Evolutionary conservation across 2,113 vertebrate species (phyloP), one percentile per base, ranked within the genome.

Genomic region (Takifugu flavidus): DNA sequence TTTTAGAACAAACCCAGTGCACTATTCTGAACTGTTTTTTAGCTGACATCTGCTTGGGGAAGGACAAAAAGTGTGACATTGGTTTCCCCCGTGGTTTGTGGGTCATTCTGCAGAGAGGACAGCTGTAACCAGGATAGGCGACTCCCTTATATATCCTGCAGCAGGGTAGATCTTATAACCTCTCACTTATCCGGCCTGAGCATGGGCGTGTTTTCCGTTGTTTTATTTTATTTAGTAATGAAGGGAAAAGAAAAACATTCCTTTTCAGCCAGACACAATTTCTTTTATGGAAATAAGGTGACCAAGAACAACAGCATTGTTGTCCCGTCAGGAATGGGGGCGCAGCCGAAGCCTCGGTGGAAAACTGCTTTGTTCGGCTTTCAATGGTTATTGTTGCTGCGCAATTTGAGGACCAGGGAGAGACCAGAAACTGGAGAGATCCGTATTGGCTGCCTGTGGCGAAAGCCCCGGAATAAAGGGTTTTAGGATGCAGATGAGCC

Each of bases 301-400:
- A 39, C 34, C 2, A 2, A 2, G 8, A 39, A 39, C 34, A 8
- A 4, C 34, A 39, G 34, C 34, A 39, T 39, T 39, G 2, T 39
- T 39, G 7, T 39, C 11, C 34, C 4, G 20, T n/a, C 8, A 4
- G 29, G 15, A 56, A 51, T 42, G 1, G 0, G 13, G 14, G 5
- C 62, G 25, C 7, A 42, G 27, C 3, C 4, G 14, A 39, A 1
- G 6, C 5, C 5, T 62, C 2, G 34, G 13, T 29, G 31, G 27
- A 49, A 72, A 68, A 10, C 0, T 52, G 25, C 46, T 56, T 70
- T 66, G 54, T 27, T 55, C 1, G 4, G 31, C 13, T 34, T 43
- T 49, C 6, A 44, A 2, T 7, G n/a, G 31, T 65, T 13, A 25
- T 39, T 39, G 34, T 39, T 67, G 27, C 62, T 2, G 2, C 2